Evolutionary conservation across 2,797 vertebrate genomes (phyloP).

Genomic region (Anguilla megastoma): DNA sequence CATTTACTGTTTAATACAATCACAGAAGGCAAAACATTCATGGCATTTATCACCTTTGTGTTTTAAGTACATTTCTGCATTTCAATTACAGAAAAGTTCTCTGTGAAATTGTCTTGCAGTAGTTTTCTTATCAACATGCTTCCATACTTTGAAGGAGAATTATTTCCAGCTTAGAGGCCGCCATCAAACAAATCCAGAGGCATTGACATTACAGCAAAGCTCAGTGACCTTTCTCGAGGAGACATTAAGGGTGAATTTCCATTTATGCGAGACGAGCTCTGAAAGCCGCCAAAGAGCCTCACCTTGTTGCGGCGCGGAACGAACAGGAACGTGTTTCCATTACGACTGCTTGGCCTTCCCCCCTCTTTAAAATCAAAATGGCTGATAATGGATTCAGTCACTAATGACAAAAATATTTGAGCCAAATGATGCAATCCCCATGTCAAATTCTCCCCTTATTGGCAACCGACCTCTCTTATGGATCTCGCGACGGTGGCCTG

Average conservation of each 20-base stretch:
- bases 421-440: not conserved
- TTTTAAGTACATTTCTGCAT: not conserved
- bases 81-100: not conserved
- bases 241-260: not conserved
- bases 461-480: not conserved
- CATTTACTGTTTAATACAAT: not conserved
- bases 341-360: not conserved
- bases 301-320: not conserved
- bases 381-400: not conserved
- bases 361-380: not conserved
- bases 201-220: constrained; percentile 6
- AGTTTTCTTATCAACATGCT: not conserved
- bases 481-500: not conserved
- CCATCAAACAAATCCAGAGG: not conserved
- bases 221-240: not conserved
- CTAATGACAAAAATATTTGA: not conserved
- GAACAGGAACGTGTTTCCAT: not conserved
- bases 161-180: not conserved
- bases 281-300: not conserved
- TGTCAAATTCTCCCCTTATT: not conserved
- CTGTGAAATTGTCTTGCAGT: not conserved
- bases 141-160: not conserved
- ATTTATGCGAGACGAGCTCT: not conserved
- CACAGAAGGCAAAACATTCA: not conserved
- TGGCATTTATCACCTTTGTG: not conserved